phyloP scores from a whole-genome alignment of 2,888 invertebrate genomes.

The Xiphydria camelus region DNA sequence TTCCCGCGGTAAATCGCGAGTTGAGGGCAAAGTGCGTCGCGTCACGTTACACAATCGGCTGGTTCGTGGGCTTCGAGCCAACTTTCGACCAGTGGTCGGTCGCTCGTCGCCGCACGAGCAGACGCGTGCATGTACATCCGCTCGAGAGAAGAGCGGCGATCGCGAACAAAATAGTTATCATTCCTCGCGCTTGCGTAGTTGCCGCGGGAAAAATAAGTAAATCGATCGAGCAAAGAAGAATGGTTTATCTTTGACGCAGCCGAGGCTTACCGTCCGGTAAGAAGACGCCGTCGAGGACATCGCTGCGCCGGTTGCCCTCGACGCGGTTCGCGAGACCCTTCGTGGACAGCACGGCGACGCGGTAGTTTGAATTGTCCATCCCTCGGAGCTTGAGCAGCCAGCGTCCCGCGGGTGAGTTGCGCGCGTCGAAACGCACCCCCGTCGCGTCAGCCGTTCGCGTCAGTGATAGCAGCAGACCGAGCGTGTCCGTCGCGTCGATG shows the following conservation, averaged over 20 bases:
- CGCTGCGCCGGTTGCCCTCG: no score
- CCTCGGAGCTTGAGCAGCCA: conserved; percentile 37
- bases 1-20: no score
- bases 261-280: no score
- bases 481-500: conserved; percentile 10
- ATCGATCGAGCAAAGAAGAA: no score
- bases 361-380: conserved; percentile 34
- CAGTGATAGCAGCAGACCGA: conserved; percentile 29
- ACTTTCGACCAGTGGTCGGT: conserved; percentile 40
- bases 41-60: neutral
- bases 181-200: no score
- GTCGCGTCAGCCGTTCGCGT: conserved; percentile 27
- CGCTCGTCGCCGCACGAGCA: neutral
- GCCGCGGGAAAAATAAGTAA: no score
- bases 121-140: no score
- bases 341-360: conserved; percentile 15
- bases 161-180: neutral
- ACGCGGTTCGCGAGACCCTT: neutral
- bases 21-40: no score
- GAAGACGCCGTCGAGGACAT: no score
- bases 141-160: no score
- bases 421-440: conserved; percentile 35
- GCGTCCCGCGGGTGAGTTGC: conserved; percentile 39
- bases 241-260: no score
- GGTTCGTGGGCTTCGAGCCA: conserved; percentile 20